A percentile compares a stretch with the other conserved stretches of the same genome.
Conservation (phyloP, 2,797 vertebrate species). For the Tachyglossus aculeatus region DNA sequence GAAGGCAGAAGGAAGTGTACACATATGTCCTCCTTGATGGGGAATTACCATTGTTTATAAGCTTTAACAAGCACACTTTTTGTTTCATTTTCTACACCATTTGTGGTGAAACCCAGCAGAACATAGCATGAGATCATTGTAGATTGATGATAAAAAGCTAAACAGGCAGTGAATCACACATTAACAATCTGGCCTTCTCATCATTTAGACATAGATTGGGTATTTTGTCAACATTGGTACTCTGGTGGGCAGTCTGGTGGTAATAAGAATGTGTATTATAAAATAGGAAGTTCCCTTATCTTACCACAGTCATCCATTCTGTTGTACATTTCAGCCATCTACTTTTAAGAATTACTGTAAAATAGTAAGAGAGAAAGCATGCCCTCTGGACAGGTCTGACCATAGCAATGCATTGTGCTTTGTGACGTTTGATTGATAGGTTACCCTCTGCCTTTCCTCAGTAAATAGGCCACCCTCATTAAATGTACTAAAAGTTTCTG, state of each 20-base stretch:
- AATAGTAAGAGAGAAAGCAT: neutral
- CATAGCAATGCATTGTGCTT: neutral
- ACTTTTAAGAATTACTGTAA: neutral
- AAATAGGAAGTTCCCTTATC: conserved; percentile 24
- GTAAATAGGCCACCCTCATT: conserved; percentile 7
- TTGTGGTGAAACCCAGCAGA: too few relatives aligned
- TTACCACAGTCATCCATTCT: neutral
- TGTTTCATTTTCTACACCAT: too few relatives aligned
- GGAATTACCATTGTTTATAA: too few relatives aligned
- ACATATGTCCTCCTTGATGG: too few relatives aligned
- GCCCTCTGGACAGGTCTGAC: neutral
- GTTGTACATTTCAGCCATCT: neutral
- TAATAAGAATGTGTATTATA: conserved; percentile 13
- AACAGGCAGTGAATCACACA: conserved; percentile 30
- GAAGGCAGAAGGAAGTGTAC: too few relatives aligned
- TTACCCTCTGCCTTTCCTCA: conserved; percentile 2
- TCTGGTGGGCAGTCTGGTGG: neutral
- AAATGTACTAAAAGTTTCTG: conserved; percentile 31
- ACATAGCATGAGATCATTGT: conserved; percentile 22
- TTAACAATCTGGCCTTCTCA: conserved; percentile 37
- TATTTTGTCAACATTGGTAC: conserved; percentile 12
- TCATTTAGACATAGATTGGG: conserved; percentile 24
- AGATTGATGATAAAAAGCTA: conserved; percentile 44
- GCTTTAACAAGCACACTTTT: too few relatives aligned
- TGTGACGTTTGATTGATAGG: neutral